These are phyloP conservation scores for Gopherus evgoodei DNA, from an alignment of 2,113 vertebrate species.

Conservation along the genomic window DNA sequence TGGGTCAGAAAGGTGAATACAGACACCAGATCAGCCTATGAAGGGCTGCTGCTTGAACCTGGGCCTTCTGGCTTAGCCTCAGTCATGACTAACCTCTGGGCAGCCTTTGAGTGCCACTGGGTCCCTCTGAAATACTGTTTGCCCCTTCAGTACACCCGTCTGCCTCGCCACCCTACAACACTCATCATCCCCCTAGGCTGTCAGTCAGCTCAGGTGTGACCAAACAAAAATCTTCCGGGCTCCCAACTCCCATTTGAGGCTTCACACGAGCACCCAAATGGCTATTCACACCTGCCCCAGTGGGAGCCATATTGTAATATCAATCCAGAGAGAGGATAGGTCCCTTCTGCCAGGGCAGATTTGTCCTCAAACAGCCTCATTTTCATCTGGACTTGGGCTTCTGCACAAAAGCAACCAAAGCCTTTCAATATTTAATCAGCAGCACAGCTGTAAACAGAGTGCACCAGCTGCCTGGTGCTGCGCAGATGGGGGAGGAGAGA, in stretches of 20 bases:
- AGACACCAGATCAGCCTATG: not conserved
- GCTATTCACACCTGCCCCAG: not conserved
- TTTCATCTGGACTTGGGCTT: constrained; percentile 56
- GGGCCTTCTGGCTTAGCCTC: not conserved
- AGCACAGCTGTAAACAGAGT: not conserved
- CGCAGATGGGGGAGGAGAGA: rapidly evolving
- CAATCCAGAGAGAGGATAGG: not conserved
- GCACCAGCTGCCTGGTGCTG: constrained; percentile 9
- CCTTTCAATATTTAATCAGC: constrained; percentile 72
- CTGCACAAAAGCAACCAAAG: constrained; percentile 44
- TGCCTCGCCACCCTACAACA: not conserved
- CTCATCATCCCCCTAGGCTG: not conserved
- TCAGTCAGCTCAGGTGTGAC: not conserved
- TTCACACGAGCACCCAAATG: not conserved
- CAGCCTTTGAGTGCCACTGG: not conserved
- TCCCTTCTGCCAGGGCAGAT: constrained; percentile 15
- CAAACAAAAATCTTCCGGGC: not conserved
- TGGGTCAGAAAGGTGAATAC: not conserved
- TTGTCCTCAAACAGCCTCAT: constrained; percentile 55
- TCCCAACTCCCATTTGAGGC: rapidly evolving
- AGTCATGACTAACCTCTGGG: not conserved
- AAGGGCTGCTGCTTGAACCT: not conserved
- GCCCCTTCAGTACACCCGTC: not conserved
- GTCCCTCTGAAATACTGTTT: not conserved
- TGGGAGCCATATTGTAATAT: not conserved